Base-by-base conservation (phyloP, 2,888 invertebrate species). In the Agonopterix heracliana region DNA sequence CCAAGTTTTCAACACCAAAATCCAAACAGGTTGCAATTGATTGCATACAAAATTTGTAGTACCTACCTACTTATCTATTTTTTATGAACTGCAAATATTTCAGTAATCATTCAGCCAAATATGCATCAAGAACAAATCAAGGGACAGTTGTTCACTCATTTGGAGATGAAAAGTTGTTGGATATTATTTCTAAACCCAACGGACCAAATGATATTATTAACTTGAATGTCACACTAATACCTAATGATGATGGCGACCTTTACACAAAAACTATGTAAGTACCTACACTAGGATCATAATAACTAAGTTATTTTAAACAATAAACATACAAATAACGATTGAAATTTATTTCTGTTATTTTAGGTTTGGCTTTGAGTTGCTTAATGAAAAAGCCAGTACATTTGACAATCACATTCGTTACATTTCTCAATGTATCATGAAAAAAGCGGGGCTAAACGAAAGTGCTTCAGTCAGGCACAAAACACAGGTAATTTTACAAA, bases 81-180 rank as follows among this genome's bases (percentile, higher is more conserved):
- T 26, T 26, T 26, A 26, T 26, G 5, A 26, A 26, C 26, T 26
- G 26, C 26, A 26, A 26, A 26, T 38, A n/a, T 52, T 49, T 48
- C 75, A 89, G 89, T 52, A 76, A 74, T 34, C 66, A 60, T 41
- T 84, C 86, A 3, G 76, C 71, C 34, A 87, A 86, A 63, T 89
- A 86, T 62, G 66, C 75, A 9, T 73, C 83, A 12, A 77, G 89
- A 56, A 80, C 76, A 35, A 91, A 91, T 63, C 88, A 91, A 41
- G 93, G 94, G 2, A 90, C 91, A 47, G 89, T 92, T 10, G 89
- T 93, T 14, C 90, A 90, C 62, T 89, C 90, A 2, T 91, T 84
- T 66, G 92, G 92, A 1, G 88, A 90, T 59, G 89, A 90, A n/a
- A 75, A 81, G 51, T 68, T 90, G 12, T 64, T 91, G 49, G 74